These are phyloP conservation scores for Lutjanus campechanus DNA, from an alignment of 2,797 vertebrate species.

Conservation along the genomic window DNA sequence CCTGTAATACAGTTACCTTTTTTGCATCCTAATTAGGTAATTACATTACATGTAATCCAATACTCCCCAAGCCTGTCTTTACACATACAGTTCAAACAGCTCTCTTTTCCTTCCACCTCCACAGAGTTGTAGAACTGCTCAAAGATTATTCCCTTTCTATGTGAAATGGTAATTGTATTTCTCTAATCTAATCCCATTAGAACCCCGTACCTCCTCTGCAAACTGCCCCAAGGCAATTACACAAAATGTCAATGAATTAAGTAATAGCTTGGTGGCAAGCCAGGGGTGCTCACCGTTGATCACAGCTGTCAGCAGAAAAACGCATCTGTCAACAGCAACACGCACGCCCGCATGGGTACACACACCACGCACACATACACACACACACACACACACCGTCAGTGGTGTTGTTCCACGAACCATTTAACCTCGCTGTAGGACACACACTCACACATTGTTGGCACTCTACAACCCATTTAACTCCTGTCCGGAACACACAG, in stretches of 20 bases:
- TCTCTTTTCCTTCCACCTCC: conserved; percentile 11
- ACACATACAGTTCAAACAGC: conserved; percentile 6
- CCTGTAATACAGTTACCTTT: too few relatives aligned
- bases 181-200: conserved; percentile 88
- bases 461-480: conserved; percentile 72
- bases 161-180: conserved; percentile 87
- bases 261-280: conserved; percentile 86
- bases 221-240: conserved; percentile 86
- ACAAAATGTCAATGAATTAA: conserved; percentile 89
- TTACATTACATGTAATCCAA: too few relatives aligned
- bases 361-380: conserved; percentile 17
- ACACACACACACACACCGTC: conserved; percentile 31
- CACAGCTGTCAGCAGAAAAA: conserved; percentile 85
- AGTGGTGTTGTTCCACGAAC: conserved; percentile 52
- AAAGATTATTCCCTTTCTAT: conserved; percentile 79
- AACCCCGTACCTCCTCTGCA: conserved; percentile 77
- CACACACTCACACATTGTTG: conserved; percentile 63
- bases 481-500: conserved; percentile 53
- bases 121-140: conserved; percentile 51
- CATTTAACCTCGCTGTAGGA: conserved; percentile 73
- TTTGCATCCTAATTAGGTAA: too few relatives aligned
- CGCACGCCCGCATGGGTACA: conserved; percentile 13
- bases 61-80: too few relatives aligned
- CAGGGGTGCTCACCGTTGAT: conserved; percentile 80
- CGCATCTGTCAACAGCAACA: conserved; percentile 81